These are phyloP conservation scores for Boulengeromyrus knoepffleri DNA, from an alignment of 2,113 vertebrate species.

Conservation along the genomic window DNA sequence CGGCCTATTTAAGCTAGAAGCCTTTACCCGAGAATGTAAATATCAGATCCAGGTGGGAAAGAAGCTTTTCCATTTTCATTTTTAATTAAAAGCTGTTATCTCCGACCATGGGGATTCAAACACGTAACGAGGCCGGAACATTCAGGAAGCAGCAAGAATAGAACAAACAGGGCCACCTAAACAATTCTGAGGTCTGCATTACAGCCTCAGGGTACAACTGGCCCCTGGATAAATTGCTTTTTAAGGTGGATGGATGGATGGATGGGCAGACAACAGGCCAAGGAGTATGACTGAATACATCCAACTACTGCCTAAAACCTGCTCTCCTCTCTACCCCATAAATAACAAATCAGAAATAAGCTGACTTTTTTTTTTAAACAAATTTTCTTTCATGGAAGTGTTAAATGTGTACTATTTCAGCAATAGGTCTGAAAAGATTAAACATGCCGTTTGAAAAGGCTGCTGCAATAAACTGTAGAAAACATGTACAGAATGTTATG, in stretches of 20 bases:
- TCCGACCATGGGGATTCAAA: background rate
- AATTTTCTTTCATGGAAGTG: background rate
- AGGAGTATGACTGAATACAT: background rate
- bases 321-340: background rate
- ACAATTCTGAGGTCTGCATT: background rate
- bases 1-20: background rate
- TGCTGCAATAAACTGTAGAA: background rate
- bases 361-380: background rate
- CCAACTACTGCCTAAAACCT: background rate
- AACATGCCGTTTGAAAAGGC: background rate
- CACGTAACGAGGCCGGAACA: background rate
- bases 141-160: background rate
- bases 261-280: background rate
- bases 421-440: background rate
- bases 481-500: background rate
- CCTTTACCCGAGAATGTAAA: background rate
- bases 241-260: background rate
- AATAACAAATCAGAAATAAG: background rate
- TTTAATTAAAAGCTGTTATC: background rate
- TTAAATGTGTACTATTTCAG: background rate
- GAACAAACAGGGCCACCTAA: background rate
- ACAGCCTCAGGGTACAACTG: background rate
- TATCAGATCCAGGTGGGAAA: background rate
- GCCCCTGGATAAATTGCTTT: too few species aligned
- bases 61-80: background rate